Evolutionary conservation across 1,140 invertebrate genomes (phyloP).

Genomic region (Drosophila kepulauana): DNA sequence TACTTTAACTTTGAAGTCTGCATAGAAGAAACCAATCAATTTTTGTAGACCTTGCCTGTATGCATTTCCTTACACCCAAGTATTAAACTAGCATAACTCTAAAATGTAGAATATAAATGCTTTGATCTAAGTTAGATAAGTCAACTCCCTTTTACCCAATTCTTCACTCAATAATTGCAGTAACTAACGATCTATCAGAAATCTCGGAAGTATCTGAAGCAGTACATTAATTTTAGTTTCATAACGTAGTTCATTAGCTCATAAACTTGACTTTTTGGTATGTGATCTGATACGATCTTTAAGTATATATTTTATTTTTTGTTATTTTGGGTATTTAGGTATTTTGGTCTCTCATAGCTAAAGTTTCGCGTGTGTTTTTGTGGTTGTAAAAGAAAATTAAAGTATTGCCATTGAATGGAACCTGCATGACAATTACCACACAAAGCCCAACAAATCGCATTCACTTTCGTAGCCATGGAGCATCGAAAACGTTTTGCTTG

Average conservation of each 20-base stretch:
- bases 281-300: constrained; percentile 5
- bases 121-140: too few relatives aligned
- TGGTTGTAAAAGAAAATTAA: constrained; percentile 68
- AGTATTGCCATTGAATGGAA: constrained; percentile 57
- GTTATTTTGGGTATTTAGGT: constrained; percentile 7
- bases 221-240: neutral
- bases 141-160: too few relatives aligned
- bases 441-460: constrained; percentile 54
- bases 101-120: too few relatives aligned
- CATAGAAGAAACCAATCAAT: too few relatives aligned
- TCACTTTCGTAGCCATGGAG: constrained; percentile 72
- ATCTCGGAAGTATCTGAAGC: neutral
- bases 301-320: neutral
- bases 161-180: too few relatives aligned
- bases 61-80: too few relatives aligned
- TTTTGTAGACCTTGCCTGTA: too few relatives aligned
- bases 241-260: neutral
- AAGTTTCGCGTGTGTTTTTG: constrained; percentile 26
- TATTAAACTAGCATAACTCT: too few relatives aligned
- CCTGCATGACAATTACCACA: constrained; percentile 69
- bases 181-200: neutral
- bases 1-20: too few relatives aligned
- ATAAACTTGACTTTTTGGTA: constrained; percentile 18
- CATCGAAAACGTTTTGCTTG: neutral
- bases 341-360: constrained; percentile 14